A percentile compares a stretch with the other conserved stretches of the same genome.
Conservation (phyloP, 2,888 invertebrate genomes). For the Macroteleia sp. region DNA sequence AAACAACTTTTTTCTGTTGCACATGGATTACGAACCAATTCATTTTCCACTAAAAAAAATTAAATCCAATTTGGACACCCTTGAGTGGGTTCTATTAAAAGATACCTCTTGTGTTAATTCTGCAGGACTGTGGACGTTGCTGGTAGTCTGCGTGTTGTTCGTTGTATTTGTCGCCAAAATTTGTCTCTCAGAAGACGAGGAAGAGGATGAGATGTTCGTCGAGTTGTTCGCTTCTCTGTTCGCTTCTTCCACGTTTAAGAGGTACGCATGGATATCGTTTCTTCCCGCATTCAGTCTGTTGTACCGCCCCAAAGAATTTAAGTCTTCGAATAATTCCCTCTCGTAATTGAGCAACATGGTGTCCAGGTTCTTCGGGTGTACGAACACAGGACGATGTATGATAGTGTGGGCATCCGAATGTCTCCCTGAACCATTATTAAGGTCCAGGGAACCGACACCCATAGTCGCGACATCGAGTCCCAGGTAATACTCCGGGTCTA, state of each 20-base stretch:
- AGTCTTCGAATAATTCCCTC: constrained; percentile 89
- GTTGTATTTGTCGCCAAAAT: constrained; percentile 71
- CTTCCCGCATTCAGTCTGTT: constrained; percentile 85
- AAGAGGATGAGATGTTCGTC: not conserved
- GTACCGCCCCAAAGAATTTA: constrained; percentile 89
- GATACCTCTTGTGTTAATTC: constrained; percentile 84
- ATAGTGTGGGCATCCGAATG: constrained; percentile 86
- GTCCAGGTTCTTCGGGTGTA: constrained; percentile 90
- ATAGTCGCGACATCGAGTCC: constrained; percentile 86
- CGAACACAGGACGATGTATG: constrained; percentile 86
- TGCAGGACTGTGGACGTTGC: constrained; percentile 70
- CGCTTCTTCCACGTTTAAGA: constrained; percentile 86
- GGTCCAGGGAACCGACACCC: constrained; percentile 84
- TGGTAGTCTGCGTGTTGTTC: constrained; percentile 68
- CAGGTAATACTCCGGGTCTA: constrained; percentile 89
- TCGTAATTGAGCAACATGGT: constrained; percentile 89
- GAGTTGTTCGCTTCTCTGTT: constrained; percentile 69
- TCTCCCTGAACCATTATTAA: constrained; percentile 89
- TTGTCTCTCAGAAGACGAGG: constrained; percentile 70
- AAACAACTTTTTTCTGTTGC: too few species aligned
- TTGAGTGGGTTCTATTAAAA: not conserved
- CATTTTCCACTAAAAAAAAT: too few species aligned
- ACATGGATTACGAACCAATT: too few species aligned
- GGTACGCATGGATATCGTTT: constrained; percentile 87
- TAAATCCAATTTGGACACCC: too few species aligned